Percentiles rank a stretch among this genome's conserved stretches.
Conservation (phyloP, 1,140 invertebrate genomes). For the Drosophila burlai region DNA sequence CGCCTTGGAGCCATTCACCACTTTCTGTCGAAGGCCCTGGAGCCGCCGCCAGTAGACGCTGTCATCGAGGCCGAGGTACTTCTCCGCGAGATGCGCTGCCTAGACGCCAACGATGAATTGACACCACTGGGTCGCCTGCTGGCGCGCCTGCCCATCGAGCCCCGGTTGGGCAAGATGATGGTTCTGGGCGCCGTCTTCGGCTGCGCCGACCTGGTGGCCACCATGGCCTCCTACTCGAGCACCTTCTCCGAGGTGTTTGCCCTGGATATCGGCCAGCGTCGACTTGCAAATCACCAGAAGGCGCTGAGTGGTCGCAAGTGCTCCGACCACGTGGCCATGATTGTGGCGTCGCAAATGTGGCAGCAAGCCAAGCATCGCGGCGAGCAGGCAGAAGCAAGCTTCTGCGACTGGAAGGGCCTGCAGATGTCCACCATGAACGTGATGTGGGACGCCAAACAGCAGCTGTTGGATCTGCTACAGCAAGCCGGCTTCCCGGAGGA, state of each 20-base stretch:
- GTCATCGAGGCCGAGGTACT: constrained; percentile 95
- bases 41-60: constrained; percentile 97
- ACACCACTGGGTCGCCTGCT: constrained; percentile 96
- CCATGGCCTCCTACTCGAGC: constrained; percentile 97
- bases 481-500: constrained; percentile 96
- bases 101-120: constrained; percentile 93
- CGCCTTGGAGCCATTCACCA: constrained; percentile 95
- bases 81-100: constrained; percentile 93
- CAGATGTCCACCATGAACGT: constrained; percentile 95
- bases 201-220: constrained; percentile 94
- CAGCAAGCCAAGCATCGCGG: constrained; percentile 91
- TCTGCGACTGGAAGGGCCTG: constrained; percentile 96
- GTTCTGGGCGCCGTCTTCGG: constrained; percentile 94
- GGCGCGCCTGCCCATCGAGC: constrained; percentile 96
- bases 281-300: constrained; percentile 91
- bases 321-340: constrained; percentile 97
- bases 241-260: constrained; percentile 96
- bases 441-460: constrained; percentile 96
- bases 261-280: constrained; percentile 88
- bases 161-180: constrained; percentile 97
- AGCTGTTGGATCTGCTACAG: constrained; percentile 93
- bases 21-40: constrained; percentile 96
- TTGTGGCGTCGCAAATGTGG: constrained; percentile 96
- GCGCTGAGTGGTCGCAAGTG: constrained; percentile 93
- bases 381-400: constrained; percentile 92